Conservation (phyloP, 92 coral and sea anemone species). For the Virgularia gustaviana region DNA sequence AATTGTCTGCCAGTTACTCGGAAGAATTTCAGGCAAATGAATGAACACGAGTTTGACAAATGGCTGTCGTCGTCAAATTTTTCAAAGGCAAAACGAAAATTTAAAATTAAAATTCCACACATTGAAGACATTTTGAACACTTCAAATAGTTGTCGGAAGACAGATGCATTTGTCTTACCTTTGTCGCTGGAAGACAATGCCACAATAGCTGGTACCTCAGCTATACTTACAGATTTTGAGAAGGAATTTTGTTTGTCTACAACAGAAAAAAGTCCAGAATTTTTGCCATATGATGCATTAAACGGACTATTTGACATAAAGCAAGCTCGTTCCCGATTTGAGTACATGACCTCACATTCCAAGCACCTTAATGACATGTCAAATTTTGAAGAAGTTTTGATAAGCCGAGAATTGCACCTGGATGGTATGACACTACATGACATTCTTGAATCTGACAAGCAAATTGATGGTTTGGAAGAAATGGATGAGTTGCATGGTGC, state of each 20-base stretch:
- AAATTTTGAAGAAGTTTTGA: constrained; percentile 31
- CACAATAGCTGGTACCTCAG: constrained; percentile 44
- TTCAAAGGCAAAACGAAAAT: constrained; percentile 15
- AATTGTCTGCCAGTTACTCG: constrained; percentile 18
- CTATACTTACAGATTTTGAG: constrained; percentile 44
- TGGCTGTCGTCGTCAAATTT: constrained; percentile 20
- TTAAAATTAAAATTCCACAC: constrained; percentile 40
- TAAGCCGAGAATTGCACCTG: constrained; percentile 32
- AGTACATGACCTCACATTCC: constrained; percentile 32
- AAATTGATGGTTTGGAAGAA: not conserved
- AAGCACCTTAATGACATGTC: constrained; percentile 37
- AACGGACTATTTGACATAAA: constrained; percentile 32
- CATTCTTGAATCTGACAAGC: not conserved
- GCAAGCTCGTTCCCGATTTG: constrained; percentile 36
- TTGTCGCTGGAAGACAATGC: constrained; percentile 52
- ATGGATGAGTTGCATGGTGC: not conserved
- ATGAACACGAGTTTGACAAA: constrained; percentile 30
- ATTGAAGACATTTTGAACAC: not conserved
- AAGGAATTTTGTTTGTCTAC: constrained; percentile 26
- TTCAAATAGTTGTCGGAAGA: constrained; percentile 27
- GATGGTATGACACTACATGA: constrained; percentile 25
- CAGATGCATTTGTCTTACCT: constrained; percentile 37
- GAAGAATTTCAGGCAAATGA: constrained; percentile 21
- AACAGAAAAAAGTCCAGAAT: constrained; percentile 37
- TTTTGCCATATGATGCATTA: constrained; percentile 45